Conservation (phyloP, 2,113 vertebrate genomes). For the Phaethornis superciliosus region DNA sequence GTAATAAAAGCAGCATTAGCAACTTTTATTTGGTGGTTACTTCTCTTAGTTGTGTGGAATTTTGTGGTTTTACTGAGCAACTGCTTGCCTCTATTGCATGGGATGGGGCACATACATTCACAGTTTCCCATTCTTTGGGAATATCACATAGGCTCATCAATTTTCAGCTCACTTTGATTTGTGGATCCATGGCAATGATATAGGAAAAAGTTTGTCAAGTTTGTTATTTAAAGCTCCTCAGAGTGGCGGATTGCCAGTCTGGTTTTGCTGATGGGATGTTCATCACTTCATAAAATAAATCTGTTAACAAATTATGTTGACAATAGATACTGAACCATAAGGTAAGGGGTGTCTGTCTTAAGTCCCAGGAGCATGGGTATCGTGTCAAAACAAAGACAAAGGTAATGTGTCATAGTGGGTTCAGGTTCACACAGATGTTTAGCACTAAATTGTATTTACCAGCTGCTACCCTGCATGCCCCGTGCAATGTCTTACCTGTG, state of each 20-base stretch:
- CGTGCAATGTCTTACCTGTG: neutral
- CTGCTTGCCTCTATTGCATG: neutral
- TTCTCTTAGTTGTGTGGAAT: neutral
- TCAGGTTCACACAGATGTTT: neutral
- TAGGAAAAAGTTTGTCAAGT: neutral
- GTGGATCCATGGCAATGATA: neutral
- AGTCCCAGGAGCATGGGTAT: neutral
- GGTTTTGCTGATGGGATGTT: neutral
- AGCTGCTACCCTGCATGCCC: neutral
- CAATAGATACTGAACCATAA: neutral
- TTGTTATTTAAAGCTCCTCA: neutral
- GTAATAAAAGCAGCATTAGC: neutral
- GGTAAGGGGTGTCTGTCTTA: neutral
- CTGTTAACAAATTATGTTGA: neutral
- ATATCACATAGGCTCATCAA: neutral
- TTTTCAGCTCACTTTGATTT: constrained; percentile 29
- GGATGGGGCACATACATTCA: neutral
- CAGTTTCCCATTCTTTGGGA: neutral
- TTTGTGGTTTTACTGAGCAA: neutral
- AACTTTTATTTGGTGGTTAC: neutral
- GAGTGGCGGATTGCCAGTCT: neutral
- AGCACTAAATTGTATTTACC: neutral
- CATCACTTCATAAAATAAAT: neutral
- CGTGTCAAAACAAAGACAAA: neutral
- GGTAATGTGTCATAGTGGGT: neutral